Conservation (phyloP, 2,113 vertebrate species). For the Pluvialis apricaria region DNA sequence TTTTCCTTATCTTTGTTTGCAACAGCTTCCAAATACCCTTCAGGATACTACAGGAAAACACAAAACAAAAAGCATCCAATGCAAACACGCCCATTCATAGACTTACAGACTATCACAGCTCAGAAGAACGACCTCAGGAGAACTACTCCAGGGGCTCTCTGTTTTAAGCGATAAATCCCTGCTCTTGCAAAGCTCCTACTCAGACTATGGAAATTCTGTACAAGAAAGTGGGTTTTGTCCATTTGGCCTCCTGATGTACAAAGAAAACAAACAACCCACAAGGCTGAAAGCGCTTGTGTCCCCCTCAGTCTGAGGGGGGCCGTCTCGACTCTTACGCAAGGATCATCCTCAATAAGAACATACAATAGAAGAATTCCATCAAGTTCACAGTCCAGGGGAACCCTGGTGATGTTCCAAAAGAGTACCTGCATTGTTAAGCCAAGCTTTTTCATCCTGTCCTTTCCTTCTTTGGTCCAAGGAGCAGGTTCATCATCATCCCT, state of each 20-base stretch:
- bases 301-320: neutral
- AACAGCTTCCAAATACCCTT: constrained; percentile 89
- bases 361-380: fast-evolving
- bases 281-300: neutral
- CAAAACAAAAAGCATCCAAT: neutral
- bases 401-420: neutral
- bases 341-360: fast-evolving
- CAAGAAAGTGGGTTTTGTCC: neutral
- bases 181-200: neutral
- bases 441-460: constrained; percentile 91
- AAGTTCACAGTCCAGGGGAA: neutral
- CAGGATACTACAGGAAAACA: constrained; percentile 84
- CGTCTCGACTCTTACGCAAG: neutral
- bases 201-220: neutral
- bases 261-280: neutral
- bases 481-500: constrained; percentile 91
- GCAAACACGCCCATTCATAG: neutral
- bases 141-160: neutral
- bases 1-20: constrained; percentile 89
- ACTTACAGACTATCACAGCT: neutral
- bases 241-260: neutral
- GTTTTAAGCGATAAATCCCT: neutral
- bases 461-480: constrained; percentile 94
- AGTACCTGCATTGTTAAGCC: constrained; percentile 92
- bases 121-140: neutral